phyloP scores from a whole-genome alignment of 2,797 vertebrate genomes.

The Poecile montanus region DNA sequence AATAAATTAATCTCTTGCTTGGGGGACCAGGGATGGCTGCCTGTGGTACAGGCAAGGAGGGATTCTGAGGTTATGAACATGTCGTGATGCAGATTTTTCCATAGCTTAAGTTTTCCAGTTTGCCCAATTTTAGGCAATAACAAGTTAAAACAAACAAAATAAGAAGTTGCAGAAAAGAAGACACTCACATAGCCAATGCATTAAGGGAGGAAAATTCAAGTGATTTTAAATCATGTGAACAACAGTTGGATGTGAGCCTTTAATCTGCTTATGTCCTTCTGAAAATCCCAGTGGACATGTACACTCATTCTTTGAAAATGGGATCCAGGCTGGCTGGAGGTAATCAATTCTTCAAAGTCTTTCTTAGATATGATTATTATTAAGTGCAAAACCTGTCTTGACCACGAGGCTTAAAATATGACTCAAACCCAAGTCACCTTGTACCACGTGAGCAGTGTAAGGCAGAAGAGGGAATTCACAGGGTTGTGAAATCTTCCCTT shows the following conservation, averaged over 20 bases:
- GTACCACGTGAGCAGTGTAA: not conserved
- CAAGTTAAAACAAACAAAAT: not conserved
- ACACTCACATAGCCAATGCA: not conserved
- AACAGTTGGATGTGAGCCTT: not conserved
- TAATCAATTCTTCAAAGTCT: not conserved
- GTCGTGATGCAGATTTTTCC: not conserved
- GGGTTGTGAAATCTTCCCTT: not conserved
- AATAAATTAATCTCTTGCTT: not conserved
- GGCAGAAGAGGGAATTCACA: not conserved
- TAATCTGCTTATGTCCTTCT: not conserved
- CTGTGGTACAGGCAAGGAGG: conserved; percentile 28
- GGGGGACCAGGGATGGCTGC: conserved; percentile 16
- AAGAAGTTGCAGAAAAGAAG: not conserved
- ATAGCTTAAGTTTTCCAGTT: not conserved
- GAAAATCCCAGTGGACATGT: not conserved
- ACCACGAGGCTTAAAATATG: not conserved
- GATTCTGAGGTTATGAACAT: not conserved
- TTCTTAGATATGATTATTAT: not conserved
- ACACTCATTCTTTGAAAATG: not conserved
- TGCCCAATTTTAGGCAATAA: not conserved
- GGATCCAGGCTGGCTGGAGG: not conserved
- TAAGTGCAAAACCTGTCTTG: not conserved
- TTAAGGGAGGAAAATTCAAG: not conserved
- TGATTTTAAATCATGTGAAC: not conserved
- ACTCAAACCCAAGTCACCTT: not conserved